Conservation (phyloP, 2,888 invertebrate genomes). For the Andrena trimmerana region DNA sequence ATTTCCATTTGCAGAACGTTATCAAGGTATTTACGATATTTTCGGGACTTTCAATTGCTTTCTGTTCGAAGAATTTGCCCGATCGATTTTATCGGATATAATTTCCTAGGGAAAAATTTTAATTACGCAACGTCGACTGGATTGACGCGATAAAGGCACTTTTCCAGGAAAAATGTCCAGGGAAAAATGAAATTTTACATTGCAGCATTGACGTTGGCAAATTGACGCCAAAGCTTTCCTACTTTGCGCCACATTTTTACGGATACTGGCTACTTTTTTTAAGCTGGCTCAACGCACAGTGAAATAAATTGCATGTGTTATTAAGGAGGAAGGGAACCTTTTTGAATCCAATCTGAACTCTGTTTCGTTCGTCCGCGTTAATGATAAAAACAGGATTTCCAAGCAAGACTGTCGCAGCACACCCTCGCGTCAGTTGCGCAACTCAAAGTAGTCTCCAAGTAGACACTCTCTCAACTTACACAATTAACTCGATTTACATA, state of each 20-base stretch:
- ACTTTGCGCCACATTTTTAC: background rate
- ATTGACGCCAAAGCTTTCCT: background rate
- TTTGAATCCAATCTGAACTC: background rate
- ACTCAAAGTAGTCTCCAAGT: slow-evolving; percentile 5
- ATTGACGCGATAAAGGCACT: no score
- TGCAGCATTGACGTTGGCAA: background rate
- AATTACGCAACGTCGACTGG: slow-evolving; percentile 7
- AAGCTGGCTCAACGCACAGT: background rate
- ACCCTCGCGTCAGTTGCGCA: background rate
- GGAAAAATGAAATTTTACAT: slow-evolving; percentile 15
- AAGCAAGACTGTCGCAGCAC: background rate
- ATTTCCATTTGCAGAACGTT: background rate
- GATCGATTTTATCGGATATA: background rate
- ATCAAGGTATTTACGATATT: background rate
- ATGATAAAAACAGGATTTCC: background rate
- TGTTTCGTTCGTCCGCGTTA: background rate
- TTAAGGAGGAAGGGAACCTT: background rate
- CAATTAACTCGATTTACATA: slow-evolving; percentile 5
- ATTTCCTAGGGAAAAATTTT: slow-evolving; percentile 27
- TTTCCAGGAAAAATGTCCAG: background rate
- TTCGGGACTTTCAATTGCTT: background rate
- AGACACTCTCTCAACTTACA: background rate
- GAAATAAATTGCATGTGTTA: background rate
- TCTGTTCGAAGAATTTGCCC: background rate
- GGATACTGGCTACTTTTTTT: background rate